Percentiles rank a stretch among this genome's conserved stretches.
These are phyloP conservation scores for Brachypterus glaber DNA, from an alignment of 2,888 invertebrate species.

Conservation along the genomic window DNA sequence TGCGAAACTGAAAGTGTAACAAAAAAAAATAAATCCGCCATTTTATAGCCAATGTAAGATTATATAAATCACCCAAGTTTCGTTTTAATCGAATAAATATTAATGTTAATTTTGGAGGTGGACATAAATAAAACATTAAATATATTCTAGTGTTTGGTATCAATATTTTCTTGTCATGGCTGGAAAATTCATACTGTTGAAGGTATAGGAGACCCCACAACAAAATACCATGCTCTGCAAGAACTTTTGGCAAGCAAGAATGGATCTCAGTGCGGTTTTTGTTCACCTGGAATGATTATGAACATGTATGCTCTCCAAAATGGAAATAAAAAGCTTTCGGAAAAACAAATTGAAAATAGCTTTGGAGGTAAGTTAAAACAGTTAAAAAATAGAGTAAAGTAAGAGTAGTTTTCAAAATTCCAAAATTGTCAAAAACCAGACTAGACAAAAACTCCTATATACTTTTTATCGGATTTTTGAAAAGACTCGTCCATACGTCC, in stretches of 20 bases:
- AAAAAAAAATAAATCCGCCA: too few species aligned
- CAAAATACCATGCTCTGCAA: conserved; percentile 56
- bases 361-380: conserved; percentile 45
- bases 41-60: too few species aligned
- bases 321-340: conserved; percentile 38
- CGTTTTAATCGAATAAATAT: too few species aligned
- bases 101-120: too few species aligned
- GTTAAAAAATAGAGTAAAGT: too few species aligned
- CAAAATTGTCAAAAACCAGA: too few species aligned
- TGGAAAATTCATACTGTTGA: conserved; percentile 66
- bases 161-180: conserved; percentile 45
- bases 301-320: conserved; percentile 52
- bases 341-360: conserved; percentile 56
- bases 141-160: conserved; percentile 44
- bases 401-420: too few species aligned
- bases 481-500: too few species aligned
- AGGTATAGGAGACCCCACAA: conserved; percentile 52
- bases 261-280: conserved; percentile 60
- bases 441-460: too few species aligned
- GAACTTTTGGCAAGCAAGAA: conserved; percentile 48
- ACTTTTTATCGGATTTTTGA: too few species aligned
- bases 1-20: not conserved
- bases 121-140: too few species aligned
- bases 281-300: conserved; percentile 70
- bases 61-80: too few species aligned